Percentiles rank a stretch among this genome's conserved stretches.
Evolutionary conservation across 2,113 vertebrate genomes (phyloP).

Genomic region (Eurypyga helias): DNA sequence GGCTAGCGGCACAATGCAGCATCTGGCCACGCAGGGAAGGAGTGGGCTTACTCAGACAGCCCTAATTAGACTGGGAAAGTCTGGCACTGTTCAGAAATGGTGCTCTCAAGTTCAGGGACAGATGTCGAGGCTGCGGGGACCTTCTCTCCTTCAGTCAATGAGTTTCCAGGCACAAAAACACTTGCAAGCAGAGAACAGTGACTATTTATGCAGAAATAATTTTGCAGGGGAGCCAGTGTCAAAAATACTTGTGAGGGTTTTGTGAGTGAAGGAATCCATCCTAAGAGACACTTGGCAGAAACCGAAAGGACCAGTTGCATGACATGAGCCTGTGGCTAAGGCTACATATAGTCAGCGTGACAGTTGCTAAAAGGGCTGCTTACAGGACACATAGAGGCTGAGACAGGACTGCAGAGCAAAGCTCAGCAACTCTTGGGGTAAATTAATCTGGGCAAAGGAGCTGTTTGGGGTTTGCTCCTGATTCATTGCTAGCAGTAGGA

Average conservation of each 20-base stretch:
- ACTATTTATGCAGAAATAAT: background rate
- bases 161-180: background rate
- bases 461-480: background rate
- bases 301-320: background rate
- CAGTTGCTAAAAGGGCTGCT: background rate
- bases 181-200: background rate
- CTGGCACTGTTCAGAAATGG: background rate
- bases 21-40: background rate
- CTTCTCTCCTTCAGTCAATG: background rate
- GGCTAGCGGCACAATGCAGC: background rate
- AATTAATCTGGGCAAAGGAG: background rate
- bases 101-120: background rate
- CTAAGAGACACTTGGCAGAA: background rate
- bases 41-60: background rate
- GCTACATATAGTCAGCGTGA: fast-evolving
- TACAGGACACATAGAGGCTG: background rate
- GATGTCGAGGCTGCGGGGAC: background rate
- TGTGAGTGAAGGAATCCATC: background rate
- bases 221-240: background rate
- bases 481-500: background rate
- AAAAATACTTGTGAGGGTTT: background rate
- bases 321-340: background rate
- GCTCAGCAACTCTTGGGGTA: background rate
- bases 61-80: background rate
- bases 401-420: background rate